Evolutionary conservation across 30 jellyfish, hydroid and myxozoan genomes (phyloP).

Genomic region (Turritopsis dohrnii): DNA sequence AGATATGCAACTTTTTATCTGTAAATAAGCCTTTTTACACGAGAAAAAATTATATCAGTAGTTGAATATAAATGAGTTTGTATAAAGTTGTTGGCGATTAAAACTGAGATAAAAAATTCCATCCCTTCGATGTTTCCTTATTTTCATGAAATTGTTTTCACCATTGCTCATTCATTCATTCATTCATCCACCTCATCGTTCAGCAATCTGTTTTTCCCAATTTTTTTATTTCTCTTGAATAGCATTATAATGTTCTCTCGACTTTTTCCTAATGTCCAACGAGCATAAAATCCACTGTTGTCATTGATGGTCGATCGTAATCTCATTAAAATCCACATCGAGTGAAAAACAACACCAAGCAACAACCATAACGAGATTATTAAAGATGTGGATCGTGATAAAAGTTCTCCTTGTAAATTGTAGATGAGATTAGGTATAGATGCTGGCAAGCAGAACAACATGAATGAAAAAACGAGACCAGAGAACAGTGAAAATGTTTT

Average conservation of each 20-base stretch:
- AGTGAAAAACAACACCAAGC: constrained; percentile 28
- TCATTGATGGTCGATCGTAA: constrained; percentile 24
- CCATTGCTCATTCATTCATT: not conserved
- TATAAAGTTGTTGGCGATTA: not conserved
- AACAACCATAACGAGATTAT: constrained; percentile 29
- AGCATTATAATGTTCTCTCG: not conserved
- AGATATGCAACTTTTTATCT: not conserved
- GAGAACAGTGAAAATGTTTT: constrained; percentile 27
- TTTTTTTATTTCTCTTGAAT: not conserved
- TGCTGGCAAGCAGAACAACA: constrained; percentile 23
- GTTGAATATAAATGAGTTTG: not conserved
- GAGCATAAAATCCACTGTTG: constrained; percentile 19
- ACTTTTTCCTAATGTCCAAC: constrained; percentile 24
- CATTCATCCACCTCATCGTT: not conserved
- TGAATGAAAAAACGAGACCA: constrained; percentile 27
- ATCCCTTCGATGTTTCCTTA: not conserved
- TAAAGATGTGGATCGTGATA: constrained; percentile 22
- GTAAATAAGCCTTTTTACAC: not conserved
- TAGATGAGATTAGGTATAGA: constrained; percentile 27
- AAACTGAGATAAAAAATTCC: not conserved
- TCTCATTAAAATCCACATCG: constrained; percentile 30
- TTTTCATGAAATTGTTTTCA: too few species aligned
- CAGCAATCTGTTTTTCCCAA: not conserved
- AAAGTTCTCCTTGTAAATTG: constrained; percentile 5
- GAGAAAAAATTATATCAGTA: not conserved